Evolutionary conservation across 2,797 vertebrate genomes (phyloP).

Genomic region (Catostomus latipinnis): DNA sequence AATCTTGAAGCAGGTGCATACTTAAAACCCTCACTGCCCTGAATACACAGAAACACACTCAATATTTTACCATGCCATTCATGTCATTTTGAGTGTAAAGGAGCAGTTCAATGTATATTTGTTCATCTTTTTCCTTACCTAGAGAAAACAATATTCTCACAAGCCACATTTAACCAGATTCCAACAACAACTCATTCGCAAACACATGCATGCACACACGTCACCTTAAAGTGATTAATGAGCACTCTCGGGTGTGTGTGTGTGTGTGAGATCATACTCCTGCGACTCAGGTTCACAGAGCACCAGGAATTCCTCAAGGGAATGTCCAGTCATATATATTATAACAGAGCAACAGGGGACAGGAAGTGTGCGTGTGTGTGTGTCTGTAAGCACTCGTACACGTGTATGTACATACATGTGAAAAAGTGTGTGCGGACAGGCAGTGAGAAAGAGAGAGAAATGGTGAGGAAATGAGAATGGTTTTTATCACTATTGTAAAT

Average conservation of each 20-base stretch:
- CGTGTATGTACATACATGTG: conserved; percentile 36
- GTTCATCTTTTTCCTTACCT: background rate
- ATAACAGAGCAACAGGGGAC: conserved; percentile 63
- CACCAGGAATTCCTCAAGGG: conserved; percentile 76
- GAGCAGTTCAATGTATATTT: conserved; percentile 8
- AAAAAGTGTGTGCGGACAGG: conserved; percentile 17
- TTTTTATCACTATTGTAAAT: conserved; percentile 61
- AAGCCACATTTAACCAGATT: conserved; percentile 23
- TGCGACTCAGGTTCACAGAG: conserved; percentile 75
- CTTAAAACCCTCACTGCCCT: conserved; percentile 19
- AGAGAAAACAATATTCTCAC: background rate
- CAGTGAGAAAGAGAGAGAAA: conserved; percentile 7
- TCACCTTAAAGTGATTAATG: conserved; percentile 50
- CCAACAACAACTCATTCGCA: conserved; percentile 16
- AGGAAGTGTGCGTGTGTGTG: conserved; percentile 16
- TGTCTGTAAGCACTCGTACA: background rate
- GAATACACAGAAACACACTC: background rate
- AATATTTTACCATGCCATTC: conserved; percentile 39
- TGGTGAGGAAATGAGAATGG: conserved; percentile 24
- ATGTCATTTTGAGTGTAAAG: conserved; percentile 12
- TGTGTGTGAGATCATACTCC: conserved; percentile 74
- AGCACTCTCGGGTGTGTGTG: conserved; percentile 36
- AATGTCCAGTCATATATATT: conserved; percentile 76
- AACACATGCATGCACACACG: conserved; percentile 45
- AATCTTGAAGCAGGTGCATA: conserved; percentile 29